A percentile compares a stretch with the other conserved stretches of the same genome.
phyloP scores from a whole-genome alignment of 2,888 invertebrate genomes.

The Nycteola revayana region DNA sequence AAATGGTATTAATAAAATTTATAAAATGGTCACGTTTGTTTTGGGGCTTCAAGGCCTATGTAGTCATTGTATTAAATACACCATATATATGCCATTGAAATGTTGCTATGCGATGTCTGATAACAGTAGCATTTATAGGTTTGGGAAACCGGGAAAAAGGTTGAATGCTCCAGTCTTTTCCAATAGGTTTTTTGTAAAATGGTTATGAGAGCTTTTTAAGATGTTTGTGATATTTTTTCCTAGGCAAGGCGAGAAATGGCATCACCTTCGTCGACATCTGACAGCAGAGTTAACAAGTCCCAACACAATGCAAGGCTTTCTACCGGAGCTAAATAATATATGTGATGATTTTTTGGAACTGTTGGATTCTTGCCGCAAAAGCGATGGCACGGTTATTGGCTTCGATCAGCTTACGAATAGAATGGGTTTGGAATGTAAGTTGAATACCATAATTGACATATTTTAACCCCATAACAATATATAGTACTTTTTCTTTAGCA shows the following conservation, averaged over 20 bases:
- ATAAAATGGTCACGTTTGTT: constrained; percentile 29
- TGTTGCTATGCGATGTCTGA: too few relatives aligned
- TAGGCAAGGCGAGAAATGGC: constrained; percentile 92
- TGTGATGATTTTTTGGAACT: constrained; percentile 89
- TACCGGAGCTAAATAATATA: constrained; percentile 88
- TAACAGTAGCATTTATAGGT: too few relatives aligned
- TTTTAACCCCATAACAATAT: too few relatives aligned
- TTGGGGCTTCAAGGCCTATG: constrained; percentile 20
- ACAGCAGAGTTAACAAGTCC: constrained; percentile 90
- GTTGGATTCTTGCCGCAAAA: constrained; percentile 79
- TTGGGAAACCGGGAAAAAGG: too few relatives aligned
- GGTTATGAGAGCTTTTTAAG: too few relatives aligned
- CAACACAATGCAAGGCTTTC: constrained; percentile 87
- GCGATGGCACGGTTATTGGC: constrained; percentile 74
- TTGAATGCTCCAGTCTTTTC: too few relatives aligned
- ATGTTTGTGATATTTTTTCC: constrained; percentile 36
- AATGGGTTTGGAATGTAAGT: constrained; percentile 90
- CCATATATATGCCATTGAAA: too few relatives aligned
- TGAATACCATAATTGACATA: too few relatives aligned
- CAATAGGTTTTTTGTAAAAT: too few relatives aligned
- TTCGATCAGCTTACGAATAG: constrained; percentile 89
- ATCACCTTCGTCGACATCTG: constrained; percentile 85
- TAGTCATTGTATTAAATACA: constrained; percentile 10
- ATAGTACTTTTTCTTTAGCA: too few relatives aligned
- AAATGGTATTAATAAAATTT: too few relatives aligned